phyloP scores from a whole-genome alignment of 2,797 vertebrate species.

The Periparus ater region DNA sequence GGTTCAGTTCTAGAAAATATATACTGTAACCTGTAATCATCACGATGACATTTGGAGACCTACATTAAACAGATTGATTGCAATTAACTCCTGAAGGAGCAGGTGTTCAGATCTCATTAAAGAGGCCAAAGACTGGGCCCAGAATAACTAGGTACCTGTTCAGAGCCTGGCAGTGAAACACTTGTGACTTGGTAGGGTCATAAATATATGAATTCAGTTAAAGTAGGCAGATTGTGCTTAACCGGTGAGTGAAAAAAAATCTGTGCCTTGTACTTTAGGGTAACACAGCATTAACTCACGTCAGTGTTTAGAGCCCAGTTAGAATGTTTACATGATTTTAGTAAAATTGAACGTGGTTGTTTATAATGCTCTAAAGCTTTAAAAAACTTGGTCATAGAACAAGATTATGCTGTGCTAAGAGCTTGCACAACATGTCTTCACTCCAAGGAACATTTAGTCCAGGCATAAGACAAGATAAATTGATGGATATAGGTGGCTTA shows the following conservation, averaged over 20 bases:
- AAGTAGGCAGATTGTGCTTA: background rate
- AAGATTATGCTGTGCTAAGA: background rate
- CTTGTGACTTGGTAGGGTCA: background rate
- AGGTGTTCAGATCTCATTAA: background rate
- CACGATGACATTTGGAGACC: background rate
- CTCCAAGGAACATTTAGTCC: background rate
- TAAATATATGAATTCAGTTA: background rate
- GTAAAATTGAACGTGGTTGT: background rate
- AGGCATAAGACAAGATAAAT: background rate
- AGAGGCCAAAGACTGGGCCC: background rate
- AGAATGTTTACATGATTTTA: background rate
- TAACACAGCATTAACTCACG: background rate
- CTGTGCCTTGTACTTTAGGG: background rate
- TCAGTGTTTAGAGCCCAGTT: background rate
- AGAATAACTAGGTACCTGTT: background rate
- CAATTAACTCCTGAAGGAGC: background rate
- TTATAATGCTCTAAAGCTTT: background rate
- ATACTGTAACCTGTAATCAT: background rate
- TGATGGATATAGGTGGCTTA: background rate
- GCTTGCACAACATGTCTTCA: background rate
- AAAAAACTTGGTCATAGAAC: background rate
- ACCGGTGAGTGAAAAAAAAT: rapidly evolving
- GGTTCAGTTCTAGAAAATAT: background rate
- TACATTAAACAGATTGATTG: conserved; percentile 5
- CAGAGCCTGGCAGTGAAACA: background rate